Evolutionary conservation across 1,140 invertebrate genomes (phyloP).

Genomic region (Harpegnathos saltator): DNA sequence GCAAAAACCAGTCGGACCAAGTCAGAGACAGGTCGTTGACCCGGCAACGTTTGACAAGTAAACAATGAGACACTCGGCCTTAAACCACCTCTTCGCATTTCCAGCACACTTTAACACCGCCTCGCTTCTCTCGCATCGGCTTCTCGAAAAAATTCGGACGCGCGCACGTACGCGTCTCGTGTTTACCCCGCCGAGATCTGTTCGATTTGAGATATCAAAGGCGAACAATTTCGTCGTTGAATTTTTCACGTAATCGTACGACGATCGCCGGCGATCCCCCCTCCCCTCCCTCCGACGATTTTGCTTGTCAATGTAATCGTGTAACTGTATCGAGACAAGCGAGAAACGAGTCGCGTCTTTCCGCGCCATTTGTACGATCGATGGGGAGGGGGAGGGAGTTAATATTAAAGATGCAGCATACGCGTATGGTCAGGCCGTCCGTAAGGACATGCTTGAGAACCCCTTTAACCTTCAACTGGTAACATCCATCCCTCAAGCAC

Average conservation of each 20-base stretch:
- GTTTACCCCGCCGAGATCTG: neutral
- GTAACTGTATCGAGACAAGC: no score
- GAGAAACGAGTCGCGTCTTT: neutral
- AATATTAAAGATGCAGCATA: neutral
- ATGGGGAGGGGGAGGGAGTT: no score
- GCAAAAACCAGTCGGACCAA: slow-evolving; percentile 64
- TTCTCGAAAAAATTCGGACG: slow-evolving; percentile 17
- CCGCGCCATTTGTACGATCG: neutral
- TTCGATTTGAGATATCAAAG: no score
- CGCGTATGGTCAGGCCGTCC: no score
- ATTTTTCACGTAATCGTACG: no score
- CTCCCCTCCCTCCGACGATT: no score
- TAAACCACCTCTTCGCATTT: slow-evolving; percentile 33
- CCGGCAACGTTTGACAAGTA: slow-evolving; percentile 50
- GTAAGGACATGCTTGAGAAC: neutral
- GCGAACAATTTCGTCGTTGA: no score
- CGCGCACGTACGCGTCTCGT: neutral
- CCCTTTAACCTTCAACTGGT: slow-evolving; percentile 13
- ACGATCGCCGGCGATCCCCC: no score
- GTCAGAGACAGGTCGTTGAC: slow-evolving; percentile 43
- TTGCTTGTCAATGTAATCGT: no score
- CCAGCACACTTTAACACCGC: slow-evolving; percentile 35
- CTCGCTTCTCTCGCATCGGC: slow-evolving; percentile 6
- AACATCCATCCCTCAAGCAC: slow-evolving; percentile 37
- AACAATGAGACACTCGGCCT: slow-evolving; percentile 50